Percentiles rank a stretch among this genome's conserved stretches.
These are phyloP conservation scores for Sesia apiformis DNA, from an alignment of 2,888 invertebrate species.

Conservation along the genomic window DNA sequence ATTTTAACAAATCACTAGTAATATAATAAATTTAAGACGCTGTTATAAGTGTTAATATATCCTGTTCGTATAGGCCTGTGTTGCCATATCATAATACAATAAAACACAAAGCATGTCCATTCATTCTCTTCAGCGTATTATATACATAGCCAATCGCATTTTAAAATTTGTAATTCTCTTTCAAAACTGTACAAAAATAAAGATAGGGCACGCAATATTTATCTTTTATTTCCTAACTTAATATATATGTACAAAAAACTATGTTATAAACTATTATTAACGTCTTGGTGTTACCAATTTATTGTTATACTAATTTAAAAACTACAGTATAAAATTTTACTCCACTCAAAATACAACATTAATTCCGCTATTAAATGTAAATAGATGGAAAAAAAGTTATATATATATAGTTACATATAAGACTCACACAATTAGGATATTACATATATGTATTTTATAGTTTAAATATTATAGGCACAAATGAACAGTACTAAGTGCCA, in stretches of 20 bases:
- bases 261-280: slow-evolving; percentile 17
- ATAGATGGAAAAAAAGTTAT: slow-evolving; percentile 21
- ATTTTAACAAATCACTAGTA: too few species aligned
- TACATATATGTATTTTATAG: not conserved
- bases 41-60: too few species aligned
- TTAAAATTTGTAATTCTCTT: slow-evolving; percentile 2
- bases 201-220: slow-evolving; percentile 21
- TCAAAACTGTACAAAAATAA: slow-evolving; percentile 41
- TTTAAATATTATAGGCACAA: slow-evolving; percentile 52
- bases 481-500: slow-evolving; percentile 55
- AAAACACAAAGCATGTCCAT: not conserved
- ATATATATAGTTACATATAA: not conserved
- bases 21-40: too few species aligned
- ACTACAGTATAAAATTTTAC: slow-evolving; percentile 60
- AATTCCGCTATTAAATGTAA: slow-evolving; percentile 40
- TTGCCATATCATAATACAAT: too few species aligned
- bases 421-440: not conserved
- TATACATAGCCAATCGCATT: slow-evolving; percentile 5
- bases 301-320: slow-evolving; percentile 36
- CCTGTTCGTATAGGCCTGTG: too few species aligned
- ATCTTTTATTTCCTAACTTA: slow-evolving; percentile 10
- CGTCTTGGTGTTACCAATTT: slow-evolving; percentile 60
- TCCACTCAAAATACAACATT: slow-evolving; percentile 42
- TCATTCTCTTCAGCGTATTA: slow-evolving; percentile 3
- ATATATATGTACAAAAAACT: too few species aligned